A percentile compares a stretch with the other conserved stretches of the same genome.
Evolutionary conservation across 1,140 invertebrate genomes (phyloP).

Genomic region (Hylaeus volcanicus): DNA sequence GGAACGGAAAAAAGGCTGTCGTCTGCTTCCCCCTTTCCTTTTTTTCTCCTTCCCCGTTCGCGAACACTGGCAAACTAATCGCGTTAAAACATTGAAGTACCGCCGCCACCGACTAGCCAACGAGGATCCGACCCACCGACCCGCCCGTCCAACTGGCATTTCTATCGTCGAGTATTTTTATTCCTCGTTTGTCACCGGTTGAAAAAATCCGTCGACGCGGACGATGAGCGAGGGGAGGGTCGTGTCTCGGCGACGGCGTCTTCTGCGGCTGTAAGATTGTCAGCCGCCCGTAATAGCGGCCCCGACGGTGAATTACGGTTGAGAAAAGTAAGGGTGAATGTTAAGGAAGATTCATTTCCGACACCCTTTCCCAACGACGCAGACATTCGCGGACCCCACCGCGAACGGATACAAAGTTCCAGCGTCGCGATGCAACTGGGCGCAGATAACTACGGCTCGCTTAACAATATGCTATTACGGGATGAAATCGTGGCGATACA

Average conservation of each 20-base stretch:
- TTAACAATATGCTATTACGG: too few species aligned
- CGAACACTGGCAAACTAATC: conserved; percentile 48
- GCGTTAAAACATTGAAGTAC: conserved; percentile 59
- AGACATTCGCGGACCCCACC: background rate
- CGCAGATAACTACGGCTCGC: too few species aligned
- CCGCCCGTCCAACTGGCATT: background rate
- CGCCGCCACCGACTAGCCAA: background rate
- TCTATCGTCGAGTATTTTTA: conserved; percentile 25
- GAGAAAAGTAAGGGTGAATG: conserved; percentile 7
- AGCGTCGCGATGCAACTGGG: too few species aligned
- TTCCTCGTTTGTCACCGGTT: conserved; percentile 39
- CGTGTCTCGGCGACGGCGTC: background rate
- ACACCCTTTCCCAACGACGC: background rate
- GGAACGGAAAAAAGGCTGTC: background rate
- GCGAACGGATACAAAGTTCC: background rate
- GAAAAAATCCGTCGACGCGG: conserved; percentile 28
- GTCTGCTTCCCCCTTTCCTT: background rate
- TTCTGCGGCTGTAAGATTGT: conserved; percentile 5
- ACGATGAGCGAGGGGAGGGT: background rate
- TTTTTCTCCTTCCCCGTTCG: conserved; percentile 1
- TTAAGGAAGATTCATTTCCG: conserved; percentile 21
- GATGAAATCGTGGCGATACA: too few species aligned
- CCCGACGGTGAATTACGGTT: conserved; percentile 20
- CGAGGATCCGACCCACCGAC: background rate
- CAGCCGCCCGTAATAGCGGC: conserved; percentile 8